phyloP scores from a whole-genome alignment of 2,797 vertebrate species.

The Labroides dimidiatus region DNA sequence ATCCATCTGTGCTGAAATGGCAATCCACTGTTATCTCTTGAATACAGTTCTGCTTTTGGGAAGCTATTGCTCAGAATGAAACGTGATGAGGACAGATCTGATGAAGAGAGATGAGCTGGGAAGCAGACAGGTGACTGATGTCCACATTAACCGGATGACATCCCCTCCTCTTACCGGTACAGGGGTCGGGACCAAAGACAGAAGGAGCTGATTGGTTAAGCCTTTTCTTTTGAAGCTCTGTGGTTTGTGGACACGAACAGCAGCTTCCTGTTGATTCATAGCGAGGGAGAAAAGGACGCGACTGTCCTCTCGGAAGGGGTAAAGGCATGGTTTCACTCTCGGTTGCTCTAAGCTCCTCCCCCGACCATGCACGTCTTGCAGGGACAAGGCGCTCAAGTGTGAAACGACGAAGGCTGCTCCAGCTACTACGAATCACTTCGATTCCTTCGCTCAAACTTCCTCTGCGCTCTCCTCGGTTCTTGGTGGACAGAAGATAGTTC shows the following conservation, averaged over 20 bases:
- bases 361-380: constrained; percentile 50
- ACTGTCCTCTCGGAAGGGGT: constrained; percentile 20
- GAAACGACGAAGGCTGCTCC: constrained; percentile 71
- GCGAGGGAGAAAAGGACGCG: constrained; percentile 47
- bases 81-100: too few relatives aligned
- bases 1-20: too few relatives aligned
- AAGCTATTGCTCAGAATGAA: too few relatives aligned
- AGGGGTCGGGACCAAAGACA: constrained; percentile 44
- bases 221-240: constrained; percentile 45
- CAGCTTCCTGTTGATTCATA: constrained; percentile 66
- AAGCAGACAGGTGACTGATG: constrained; percentile 5
- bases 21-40: too few relatives aligned
- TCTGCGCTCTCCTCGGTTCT: constrained; percentile 45
- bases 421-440: constrained; percentile 28
- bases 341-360: constrained; percentile 54
- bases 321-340: constrained; percentile 39
- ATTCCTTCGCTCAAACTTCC: constrained; percentile 18
- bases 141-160: not conserved
- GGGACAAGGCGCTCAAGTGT: constrained; percentile 64
- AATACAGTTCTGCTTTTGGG: too few relatives aligned
- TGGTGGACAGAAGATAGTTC: constrained; percentile 26
- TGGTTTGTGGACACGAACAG: constrained; percentile 46
- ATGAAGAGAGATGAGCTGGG: not conserved
- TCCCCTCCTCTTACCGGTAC: constrained; percentile 71
- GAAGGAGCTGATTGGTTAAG: constrained; percentile 71